These are phyloP conservation scores for Megaleporinus macrocephalus DNA, from an alignment of 2,113 vertebrate species.

Conservation along the genomic window DNA sequence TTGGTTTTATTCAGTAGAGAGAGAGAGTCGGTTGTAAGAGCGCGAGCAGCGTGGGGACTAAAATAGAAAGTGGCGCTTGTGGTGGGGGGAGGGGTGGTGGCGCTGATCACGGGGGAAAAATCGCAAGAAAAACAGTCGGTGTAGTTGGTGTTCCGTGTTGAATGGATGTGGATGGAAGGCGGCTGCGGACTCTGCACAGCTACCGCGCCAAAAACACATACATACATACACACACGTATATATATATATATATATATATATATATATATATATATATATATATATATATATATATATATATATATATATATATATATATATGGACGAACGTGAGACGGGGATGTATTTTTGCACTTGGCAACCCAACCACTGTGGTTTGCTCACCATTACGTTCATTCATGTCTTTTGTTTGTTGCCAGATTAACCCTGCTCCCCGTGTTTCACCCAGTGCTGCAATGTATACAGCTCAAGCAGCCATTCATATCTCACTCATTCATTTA, in stretches of 20 bases:
- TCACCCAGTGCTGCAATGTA: conserved; percentile 14
- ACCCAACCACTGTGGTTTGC: background rate
- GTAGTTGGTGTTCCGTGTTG: background rate
- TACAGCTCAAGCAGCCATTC: conserved; percentile 8
- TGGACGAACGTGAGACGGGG: no score
- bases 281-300: no score
- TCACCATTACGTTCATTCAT: conserved; percentile 43
- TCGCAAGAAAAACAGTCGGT: background rate
- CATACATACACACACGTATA: background rate
- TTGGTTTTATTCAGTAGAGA: conserved; percentile 53
- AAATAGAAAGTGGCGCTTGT: conserved; percentile 70
- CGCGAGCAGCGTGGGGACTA: conserved; percentile 66
- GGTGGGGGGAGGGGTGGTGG: background rate
- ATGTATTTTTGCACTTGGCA: background rate
- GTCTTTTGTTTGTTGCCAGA: background rate
- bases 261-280: no score
- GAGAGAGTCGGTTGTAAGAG: conserved; percentile 40
- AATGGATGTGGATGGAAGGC: background rate
- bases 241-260: no score
- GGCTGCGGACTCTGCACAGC: background rate
- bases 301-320: no score
- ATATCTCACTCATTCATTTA: conserved; percentile 61
- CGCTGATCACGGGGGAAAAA: background rate
- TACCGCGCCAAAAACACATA: background rate
- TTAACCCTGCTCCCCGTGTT: background rate